These are phyloP conservation scores for Eulemur rufifrons DNA, from an alignment of 2,113 vertebrate species.

Conservation along the genomic window DNA sequence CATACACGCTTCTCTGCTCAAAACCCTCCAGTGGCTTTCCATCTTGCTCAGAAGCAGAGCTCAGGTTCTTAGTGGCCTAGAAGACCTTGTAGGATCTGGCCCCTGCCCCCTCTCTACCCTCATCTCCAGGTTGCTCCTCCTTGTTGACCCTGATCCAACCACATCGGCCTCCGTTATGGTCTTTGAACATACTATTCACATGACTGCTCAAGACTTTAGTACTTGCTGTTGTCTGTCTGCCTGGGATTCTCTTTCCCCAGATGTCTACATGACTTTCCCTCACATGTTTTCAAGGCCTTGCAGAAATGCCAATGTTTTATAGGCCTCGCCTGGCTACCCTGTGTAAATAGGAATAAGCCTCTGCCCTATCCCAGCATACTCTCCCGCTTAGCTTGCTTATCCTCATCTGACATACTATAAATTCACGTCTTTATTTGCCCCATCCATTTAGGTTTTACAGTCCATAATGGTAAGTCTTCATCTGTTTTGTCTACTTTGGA, in stretches of 20 bases:
- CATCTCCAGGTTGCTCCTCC: neutral
- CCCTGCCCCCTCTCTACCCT: neutral
- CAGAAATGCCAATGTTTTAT: neutral
- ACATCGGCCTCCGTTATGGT: neutral
- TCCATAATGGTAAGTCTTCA: neutral
- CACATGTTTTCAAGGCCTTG: neutral
- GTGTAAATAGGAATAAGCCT: neutral
- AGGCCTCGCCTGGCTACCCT: neutral
- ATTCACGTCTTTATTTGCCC: neutral
- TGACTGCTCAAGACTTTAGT: neutral
- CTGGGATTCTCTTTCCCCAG: neutral
- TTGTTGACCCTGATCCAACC: accelerated
- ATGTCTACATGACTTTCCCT: neutral
- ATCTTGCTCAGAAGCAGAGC: neutral
- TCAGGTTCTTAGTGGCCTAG: neutral
- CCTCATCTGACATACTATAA: neutral
- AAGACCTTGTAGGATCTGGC: neutral
- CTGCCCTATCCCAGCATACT: neutral
- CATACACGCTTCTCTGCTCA: neutral
- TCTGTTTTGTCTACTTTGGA: neutral
- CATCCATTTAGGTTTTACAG: neutral
- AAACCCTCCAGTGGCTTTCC: neutral
- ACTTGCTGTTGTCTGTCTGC: neutral
- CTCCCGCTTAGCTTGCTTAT: neutral
- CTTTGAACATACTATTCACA: neutral